Evolutionary conservation across 2,797 vertebrate genomes (phyloP), one percentile per base, ranked within the genome.

Genomic region (Chelonia mydas): DNA sequence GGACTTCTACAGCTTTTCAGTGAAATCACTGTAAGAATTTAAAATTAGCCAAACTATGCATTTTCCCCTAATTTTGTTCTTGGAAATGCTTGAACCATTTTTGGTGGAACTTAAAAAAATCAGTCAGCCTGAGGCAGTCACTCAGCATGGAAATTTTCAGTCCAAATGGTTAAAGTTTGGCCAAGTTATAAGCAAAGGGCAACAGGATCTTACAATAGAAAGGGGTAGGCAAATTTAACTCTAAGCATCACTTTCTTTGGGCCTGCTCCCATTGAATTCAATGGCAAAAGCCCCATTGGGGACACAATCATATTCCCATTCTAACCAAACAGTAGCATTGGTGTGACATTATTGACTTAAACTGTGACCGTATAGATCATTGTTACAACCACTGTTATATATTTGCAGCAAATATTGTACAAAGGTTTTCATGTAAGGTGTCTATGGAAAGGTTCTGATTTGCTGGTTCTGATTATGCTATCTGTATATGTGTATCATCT

Each of bases 51-150:
- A 83, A 9, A 86, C 57, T 86, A 59, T 57, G 55, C 3, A 0
- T 85, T 37, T 90, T 93, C 86, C 80, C 86, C 28, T 19, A 90
- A 37, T 81, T 68, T 79, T 89, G 49, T 17, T 93, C 94, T 76
- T 90, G 12, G 15, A 92, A 95, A 90, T 90, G 51, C 76, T 31
- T 9, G 33, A 93, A 47, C 68, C 83, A 47, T 8, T 87, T n/a
- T 83, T 81, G 47, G 31, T 23, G 55, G 5, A 11, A 78, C 17
- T 90, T 89, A 47, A 72, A 94, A 87, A 87, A 94, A 50, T 59
- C 28, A 50, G 3, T 76, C 57, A 85, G 15, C 53, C 61, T 72
- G 53, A 89, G 16, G 45, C 89, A 95, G 37, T 79, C 80, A 83
- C 31, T 78, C 54, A 55, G 33, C 16, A 3, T 6, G 74, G 51